Base-by-base conservation (phyloP, 2,113 vertebrate genomes). In the Promerops cafer region DNA sequence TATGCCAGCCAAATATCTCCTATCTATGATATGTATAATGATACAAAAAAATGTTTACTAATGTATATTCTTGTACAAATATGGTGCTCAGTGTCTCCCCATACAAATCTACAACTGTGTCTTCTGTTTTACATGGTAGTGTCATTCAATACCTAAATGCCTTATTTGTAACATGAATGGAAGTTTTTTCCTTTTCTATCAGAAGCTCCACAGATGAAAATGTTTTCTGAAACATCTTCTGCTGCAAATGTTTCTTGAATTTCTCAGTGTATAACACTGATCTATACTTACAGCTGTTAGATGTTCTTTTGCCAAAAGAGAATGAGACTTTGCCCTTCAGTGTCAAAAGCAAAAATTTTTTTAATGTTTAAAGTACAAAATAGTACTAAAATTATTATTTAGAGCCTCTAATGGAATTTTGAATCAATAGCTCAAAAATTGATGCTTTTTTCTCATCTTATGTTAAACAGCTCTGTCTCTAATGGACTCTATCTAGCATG, bases 401-500 rank as follows among this genome's bases (percentile, higher is more conserved):
- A 33, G 28, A 5, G 1, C 10, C 20, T 69, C n/a, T 79, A 57
- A 70, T 79, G 45, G 68, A 76, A 85, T 91, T 89, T 93, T 86
- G 74, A 87, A 66, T 54, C 44, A 66, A 68, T 90, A 95, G 93
- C n/a, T 77, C n/a, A 89, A 79, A 93, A 96, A 95, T 26, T 23
- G 83, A 72, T 26, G n/a, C 8, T 59, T 87, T 94, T 96, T 82
- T 57, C 40, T 94, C 86, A 45, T 94, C 45, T 74, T 61, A n/a
- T 12, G 4, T 71, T 76, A 81, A 85, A 70, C 30, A 56, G 9
- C 68, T 39, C 59, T 45, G 5, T 53, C 59, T 35, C 27, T 75
- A 83, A 92, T 97, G 74, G 76, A 94, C 76, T 88, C 54, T 95
- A 40, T 95, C 90, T 76, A 74, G 50, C 22, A 93, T 82, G 74